Evolutionary conservation across 1,140 invertebrate species (phyloP).

Genomic region (Plectrocnemia conspersa): DNA sequence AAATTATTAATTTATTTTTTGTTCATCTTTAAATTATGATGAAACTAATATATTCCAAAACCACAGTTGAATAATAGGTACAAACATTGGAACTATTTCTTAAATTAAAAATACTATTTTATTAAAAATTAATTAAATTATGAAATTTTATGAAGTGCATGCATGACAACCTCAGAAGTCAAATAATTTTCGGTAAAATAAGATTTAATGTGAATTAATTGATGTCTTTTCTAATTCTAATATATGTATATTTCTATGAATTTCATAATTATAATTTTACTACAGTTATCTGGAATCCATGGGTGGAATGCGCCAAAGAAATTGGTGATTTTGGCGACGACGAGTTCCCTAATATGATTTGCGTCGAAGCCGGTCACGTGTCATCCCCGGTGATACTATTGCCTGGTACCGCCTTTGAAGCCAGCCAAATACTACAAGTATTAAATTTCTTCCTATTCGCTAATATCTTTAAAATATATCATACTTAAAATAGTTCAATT

Average conservation of each 20-base stretch:
- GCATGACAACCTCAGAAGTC: no score
- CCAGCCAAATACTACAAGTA: slow-evolving; percentile 80
- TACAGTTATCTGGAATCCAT: slow-evolving; percentile 93
- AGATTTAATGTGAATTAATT: no score
- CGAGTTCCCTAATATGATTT: slow-evolving; percentile 92
- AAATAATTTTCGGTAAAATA: no score
- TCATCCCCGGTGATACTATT: slow-evolving; percentile 77
- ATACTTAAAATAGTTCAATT: neutral
- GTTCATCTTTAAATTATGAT: no score
- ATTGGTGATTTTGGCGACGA: slow-evolving; percentile 93
- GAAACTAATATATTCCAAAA: no score
- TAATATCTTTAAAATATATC: neutral
- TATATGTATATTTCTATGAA: neutral
- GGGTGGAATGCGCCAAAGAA: slow-evolving; percentile 86
- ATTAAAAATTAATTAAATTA: neutral
- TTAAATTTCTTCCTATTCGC: neutral
- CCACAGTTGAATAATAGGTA: no score
- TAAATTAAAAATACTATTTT: neutral
- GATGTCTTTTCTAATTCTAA: no score
- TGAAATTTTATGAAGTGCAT: no score
- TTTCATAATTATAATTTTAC: slow-evolving; percentile 29
- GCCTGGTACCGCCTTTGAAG: slow-evolving; percentile 82
- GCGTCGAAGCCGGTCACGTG: slow-evolving; percentile 89
- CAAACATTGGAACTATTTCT: no score
- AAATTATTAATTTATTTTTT: no score